Evolutionary conservation across 2,113 vertebrate genomes (phyloP), one percentile per base, ranked within the genome.

Genomic region (Datnioides undecimradiatus): DNA sequence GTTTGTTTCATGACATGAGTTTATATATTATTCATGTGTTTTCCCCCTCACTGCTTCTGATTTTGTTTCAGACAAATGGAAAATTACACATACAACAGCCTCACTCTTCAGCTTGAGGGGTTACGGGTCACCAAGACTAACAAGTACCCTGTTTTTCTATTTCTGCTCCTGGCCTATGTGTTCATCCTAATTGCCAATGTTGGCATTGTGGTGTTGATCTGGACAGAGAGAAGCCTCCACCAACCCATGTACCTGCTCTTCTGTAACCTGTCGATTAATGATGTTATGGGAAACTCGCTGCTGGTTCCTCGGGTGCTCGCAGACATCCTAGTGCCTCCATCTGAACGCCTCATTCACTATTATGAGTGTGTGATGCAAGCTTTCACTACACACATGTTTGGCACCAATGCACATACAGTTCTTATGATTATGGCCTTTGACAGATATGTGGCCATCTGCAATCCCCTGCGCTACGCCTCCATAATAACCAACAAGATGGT

Each of bases 201-300:
- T 0, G 41, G 77, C 54, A 54, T 93, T 40, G 21, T 63, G 3
- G 10, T n/a, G n/a, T n/a, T n/a, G n/a, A n/a, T n/a, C n/a, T n/a
- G n/a, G n/a, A 51, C 21, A 0, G 76, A 93, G 23, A 86, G 69
- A 25, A 90, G 82, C 63, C 90, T 94, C n/a, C 93, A 93, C 9
- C 78, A 92, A 69, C 93, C 93, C 48, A 93, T 94, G 93, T 92
- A 93, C 17, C 76, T 95, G 27, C 88, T 95, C 3, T 90, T 90
- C 73, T 93, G 90, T n/a, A 95, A 92, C 83, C 67, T 94, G 27
- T 34, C 85, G 21, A 54, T 89, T 16, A 92, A 91, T 14, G 88
- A 92, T 17, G 19, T 91, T 1, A 76, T 91, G n/a, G 76, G 88
- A 5, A 88, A 79, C 48, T 80, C 88, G 2, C 64, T 66, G 12